Percentiles rank a stretch among this genome's conserved stretches.
These are phyloP conservation scores for Drosophila pullipes DNA, from an alignment of 2,888 invertebrate species.

Conservation along the genomic window DNA sequence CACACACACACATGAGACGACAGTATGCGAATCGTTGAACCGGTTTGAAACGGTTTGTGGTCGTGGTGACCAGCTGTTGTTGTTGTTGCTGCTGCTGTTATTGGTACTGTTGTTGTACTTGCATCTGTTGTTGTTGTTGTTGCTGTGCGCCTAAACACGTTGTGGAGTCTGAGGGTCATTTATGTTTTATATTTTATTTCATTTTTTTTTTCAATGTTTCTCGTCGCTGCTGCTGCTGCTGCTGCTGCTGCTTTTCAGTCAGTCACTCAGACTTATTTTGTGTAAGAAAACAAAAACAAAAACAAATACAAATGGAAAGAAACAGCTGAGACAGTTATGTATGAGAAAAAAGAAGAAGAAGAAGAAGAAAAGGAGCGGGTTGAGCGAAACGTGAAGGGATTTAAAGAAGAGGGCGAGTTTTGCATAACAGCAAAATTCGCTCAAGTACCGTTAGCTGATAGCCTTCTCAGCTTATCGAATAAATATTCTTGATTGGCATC, in stretches of 20 bases:
- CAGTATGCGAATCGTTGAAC: conserved; percentile 38
- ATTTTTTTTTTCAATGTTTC: conserved; percentile 15
- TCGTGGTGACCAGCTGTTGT: conserved; percentile 18
- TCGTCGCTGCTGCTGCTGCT: conserved; percentile 17
- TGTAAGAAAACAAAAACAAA: background rate
- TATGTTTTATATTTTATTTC: conserved; percentile 21
- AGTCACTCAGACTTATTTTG: conserved; percentile 18
- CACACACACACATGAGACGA: conserved; percentile 24
- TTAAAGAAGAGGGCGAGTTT: background rate
- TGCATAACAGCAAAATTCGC: background rate
- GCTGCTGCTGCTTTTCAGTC: background rate
- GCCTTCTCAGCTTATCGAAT: background rate
- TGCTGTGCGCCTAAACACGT: conserved; percentile 37
- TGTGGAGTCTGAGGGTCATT: conserved; percentile 59
- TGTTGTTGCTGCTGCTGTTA: conserved; percentile 1
- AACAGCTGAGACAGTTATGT: conserved; percentile 6
- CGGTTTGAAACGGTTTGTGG: conserved; percentile 65
- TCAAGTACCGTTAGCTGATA: background rate
- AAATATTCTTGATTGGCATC: background rate
- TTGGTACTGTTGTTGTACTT: conserved; percentile 25
- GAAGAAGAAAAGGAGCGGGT: background rate
- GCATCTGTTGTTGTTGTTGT: conserved; percentile 9
- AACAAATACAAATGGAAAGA: background rate
- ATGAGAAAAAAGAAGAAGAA: background rate
- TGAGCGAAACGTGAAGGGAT: background rate